Evolutionary conservation across 2,113 vertebrate genomes (phyloP).

Genomic region (Fulmarus glacialis): DNA sequence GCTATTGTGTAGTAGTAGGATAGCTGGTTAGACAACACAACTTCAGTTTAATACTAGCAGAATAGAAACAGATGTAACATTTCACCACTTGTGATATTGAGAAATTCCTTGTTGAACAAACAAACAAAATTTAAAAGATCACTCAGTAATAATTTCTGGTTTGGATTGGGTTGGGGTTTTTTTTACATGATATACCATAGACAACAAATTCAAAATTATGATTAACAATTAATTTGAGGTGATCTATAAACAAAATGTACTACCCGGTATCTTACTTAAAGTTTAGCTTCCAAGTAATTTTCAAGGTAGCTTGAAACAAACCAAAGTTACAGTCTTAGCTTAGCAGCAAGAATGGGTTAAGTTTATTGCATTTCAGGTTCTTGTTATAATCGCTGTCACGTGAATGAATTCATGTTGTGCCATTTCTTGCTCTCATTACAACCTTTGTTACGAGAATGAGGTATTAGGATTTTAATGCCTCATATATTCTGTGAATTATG

Average conservation of each 20-base stretch:
- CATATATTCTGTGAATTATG: conserved; percentile 65
- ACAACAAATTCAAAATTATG: not conserved
- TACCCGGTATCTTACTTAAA: not conserved
- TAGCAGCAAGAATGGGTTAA: conserved; percentile 62
- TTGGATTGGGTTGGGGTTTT: not conserved
- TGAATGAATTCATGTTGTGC: conserved; percentile 65
- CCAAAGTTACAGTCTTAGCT: not conserved
- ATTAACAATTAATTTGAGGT: not conserved
- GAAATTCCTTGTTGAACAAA: not conserved
- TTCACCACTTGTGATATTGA: not conserved
- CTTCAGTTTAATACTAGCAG: not conserved
- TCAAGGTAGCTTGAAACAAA: not conserved
- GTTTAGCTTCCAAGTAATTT: not conserved
- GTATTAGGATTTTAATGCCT: conserved; percentile 71
- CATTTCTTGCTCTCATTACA: conserved; percentile 71
- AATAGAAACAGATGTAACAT: not conserved
- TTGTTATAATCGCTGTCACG: conserved; percentile 48
- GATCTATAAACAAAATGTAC: not conserved
- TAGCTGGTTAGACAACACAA: not conserved
- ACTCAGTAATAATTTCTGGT: not conserved
- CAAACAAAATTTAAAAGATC: not conserved
- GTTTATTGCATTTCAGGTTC: conserved; percentile 68
- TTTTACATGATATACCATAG: not conserved
- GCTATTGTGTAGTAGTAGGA: not conserved
- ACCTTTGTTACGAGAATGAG: conserved; percentile 65